Evolutionary conservation across 2,797 vertebrate species (phyloP), one percentile per base, ranked within the genome.

Genomic region (Australoheros facetus): DNA sequence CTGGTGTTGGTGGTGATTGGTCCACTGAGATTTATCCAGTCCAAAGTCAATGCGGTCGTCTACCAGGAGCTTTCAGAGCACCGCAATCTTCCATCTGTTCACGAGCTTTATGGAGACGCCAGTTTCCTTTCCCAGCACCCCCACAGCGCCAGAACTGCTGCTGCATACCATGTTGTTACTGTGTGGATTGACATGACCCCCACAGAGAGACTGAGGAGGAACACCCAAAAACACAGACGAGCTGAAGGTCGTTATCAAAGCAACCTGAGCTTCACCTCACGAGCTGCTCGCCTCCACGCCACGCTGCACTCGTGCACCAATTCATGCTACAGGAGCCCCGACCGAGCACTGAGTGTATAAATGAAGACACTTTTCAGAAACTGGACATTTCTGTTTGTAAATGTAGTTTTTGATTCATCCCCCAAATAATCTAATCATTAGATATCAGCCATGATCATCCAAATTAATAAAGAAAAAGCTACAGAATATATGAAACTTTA

Each of bases 321-420:
- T 34, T 34, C 32, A 34, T 34, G 32, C 6, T 34, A 34, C 6
- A 34, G 7, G 34, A 60, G n/a, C 37, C 12, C 58, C 59, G 23
- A 39, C 59, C 7, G 7, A 39, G 34, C 39, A 0, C 34, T 16
- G 34, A 23, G 34, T 0, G 0, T 23, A 34, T 2, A 42, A n/a
- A 23, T 62, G 23, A 16, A 12, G 59, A 62, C 8, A 62, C 26
- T 39, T 39, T 39, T 60, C 58, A 9, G 58, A 23, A 62, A 34
- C 9, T 62, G 59, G 34, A 39, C 59, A 62, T 62, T 39, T 62
- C 34, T 62, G 34, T 39, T 39, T 39, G 34, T 62, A 62, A 62
- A 62, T 62, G n/a, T 30, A 30, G 4, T 30, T 30, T 30, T 5
- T 30, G 4, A 30, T 32, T 32, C 32, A 32, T 32, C 32, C 32